A percentile compares a stretch with the other conserved stretches of the same genome.
These are phyloP conservation scores for Pituophis catenifer DNA, from an alignment of 2,113 vertebrate genomes.

Conservation along the genomic window DNA sequence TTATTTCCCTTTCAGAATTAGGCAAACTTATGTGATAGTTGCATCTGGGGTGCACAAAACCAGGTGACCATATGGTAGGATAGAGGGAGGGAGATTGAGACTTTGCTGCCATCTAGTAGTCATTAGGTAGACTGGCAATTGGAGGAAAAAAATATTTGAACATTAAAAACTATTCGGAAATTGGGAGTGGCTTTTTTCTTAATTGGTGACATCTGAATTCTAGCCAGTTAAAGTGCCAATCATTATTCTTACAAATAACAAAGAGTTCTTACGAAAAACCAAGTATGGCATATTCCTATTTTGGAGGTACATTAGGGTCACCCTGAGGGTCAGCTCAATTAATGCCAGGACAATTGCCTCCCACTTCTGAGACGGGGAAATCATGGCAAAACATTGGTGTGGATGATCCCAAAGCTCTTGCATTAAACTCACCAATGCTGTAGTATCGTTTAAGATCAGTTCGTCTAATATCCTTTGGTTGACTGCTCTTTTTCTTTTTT, in stretches of 20 bases:
- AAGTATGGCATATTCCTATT: background rate
- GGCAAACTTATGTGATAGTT: background rate
- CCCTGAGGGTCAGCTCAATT: background rate
- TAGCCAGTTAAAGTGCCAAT: background rate
- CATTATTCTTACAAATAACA: background rate
- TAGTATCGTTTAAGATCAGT: conserved; percentile 78
- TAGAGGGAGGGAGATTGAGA: background rate
- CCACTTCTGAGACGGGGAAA: background rate
- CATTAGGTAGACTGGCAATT: background rate
- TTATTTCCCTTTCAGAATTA: background rate
- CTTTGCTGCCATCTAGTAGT: background rate
- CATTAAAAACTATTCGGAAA: background rate
- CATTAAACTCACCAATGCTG: conserved; percentile 63
- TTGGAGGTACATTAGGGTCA: background rate
- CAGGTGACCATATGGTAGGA: background rate
- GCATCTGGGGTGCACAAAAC: background rate
- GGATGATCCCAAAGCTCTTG: background rate
- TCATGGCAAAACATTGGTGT: background rate
- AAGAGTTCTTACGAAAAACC: background rate
- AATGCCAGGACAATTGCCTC: background rate
- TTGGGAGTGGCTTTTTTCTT: background rate
- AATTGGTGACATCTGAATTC: background rate
- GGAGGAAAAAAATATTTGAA: background rate
- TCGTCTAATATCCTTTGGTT: conserved; percentile 74
- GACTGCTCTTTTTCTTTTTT: conserved; percentile 75